phyloP scores from a whole-genome alignment of 2,888 invertebrate species.

The Patella ulyssiponensis region DNA sequence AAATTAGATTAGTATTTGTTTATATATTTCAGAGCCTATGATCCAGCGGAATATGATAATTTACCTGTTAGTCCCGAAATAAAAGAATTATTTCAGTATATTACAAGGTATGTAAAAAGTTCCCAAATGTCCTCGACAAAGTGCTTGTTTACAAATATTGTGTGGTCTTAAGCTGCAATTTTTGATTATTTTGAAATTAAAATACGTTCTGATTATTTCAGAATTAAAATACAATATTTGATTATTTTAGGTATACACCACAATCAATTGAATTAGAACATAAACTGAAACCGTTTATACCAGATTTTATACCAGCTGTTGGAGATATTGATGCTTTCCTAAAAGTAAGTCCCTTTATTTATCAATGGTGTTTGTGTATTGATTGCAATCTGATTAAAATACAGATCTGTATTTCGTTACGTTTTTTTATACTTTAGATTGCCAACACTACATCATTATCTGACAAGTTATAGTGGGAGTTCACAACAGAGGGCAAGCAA shows the following conservation, averaged over 20 bases:
- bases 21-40: constrained; percentile 76
- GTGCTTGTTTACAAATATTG: background rate
- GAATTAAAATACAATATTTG: too few species aligned
- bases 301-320: constrained; percentile 97
- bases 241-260: constrained; percentile 84
- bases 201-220: too few species aligned
- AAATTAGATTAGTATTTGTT: too few species aligned
- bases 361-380: background rate
- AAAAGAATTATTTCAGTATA: constrained; percentile 93
- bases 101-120: constrained; percentile 80
- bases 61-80: constrained; percentile 87
- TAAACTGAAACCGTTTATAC: constrained; percentile 93
- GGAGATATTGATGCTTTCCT: constrained; percentile 99
- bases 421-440: too few species aligned
- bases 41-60: constrained; percentile 87
- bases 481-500: too few species aligned
- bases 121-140: background rate
- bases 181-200: too few species aligned
- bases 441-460: too few species aligned
- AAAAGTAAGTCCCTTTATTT: constrained; percentile 78
- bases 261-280: constrained; percentile 91
- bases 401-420: too few species aligned
- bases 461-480: too few species aligned
- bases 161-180: too few species aligned
- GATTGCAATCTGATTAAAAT: too few species aligned